Percentiles rank a stretch among this genome's conserved stretches.
These are phyloP conservation scores for Decapterus maruadsi DNA, from an alignment of 2,797 vertebrate genomes.

Conservation along the genomic window DNA sequence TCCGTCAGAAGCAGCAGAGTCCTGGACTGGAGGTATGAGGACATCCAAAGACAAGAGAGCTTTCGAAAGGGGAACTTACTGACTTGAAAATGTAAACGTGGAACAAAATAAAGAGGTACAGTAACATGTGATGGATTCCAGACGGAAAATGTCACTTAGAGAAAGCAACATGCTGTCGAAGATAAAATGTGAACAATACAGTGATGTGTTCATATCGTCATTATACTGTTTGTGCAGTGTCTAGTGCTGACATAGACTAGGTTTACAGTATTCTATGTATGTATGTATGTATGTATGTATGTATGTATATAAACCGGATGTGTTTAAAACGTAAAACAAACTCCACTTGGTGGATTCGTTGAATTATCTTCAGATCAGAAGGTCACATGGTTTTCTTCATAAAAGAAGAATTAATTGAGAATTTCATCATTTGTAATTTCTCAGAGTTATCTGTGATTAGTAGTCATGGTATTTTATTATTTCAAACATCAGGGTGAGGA, in stretches of 20 bases:
- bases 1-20: conserved; percentile 11
- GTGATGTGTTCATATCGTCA: conserved; percentile 40
- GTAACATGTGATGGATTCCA: conserved; percentile 38
- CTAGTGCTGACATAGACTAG: conserved; percentile 64
- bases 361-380: conserved; percentile 5
- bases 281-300: conserved; percentile 54
- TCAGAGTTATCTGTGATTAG: not conserved
- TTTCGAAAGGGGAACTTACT: conserved; percentile 33
- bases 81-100: conserved; percentile 44
- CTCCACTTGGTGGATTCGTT: not conserved
- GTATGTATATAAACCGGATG: conserved; percentile 46
- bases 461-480: not conserved
- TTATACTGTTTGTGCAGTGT: conserved; percentile 59
- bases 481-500: not conserved
- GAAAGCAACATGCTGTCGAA: conserved; percentile 20
- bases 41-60: conserved; percentile 41
- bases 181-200: conserved; percentile 38
- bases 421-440: not conserved
- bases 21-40: conserved; percentile 44
- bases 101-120: conserved; percentile 50
- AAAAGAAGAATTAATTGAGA: not conserved
- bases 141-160: not conserved
- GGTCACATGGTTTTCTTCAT: conserved; percentile 16
- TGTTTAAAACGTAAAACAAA: conserved; percentile 24
- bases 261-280: conserved; percentile 52